These are phyloP conservation scores for Formica selysi DNA, from an alignment of 1,140 invertebrate genomes.

Conservation along the genomic window DNA sequence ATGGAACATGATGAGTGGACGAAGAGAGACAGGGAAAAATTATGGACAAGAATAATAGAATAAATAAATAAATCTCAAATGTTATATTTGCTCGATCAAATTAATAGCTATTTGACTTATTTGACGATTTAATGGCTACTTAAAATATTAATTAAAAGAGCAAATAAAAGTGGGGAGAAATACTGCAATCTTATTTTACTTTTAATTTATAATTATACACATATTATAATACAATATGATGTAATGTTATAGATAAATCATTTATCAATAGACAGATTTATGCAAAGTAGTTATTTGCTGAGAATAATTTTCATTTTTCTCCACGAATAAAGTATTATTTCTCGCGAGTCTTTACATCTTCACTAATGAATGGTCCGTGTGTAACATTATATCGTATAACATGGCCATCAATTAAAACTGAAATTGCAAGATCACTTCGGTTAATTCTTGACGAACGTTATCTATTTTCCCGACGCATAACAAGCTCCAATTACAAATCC, in stretches of 20 bases:
- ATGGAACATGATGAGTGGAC: constrained; percentile 20
- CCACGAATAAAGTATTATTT: background rate
- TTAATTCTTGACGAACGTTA: background rate
- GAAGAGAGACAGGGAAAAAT: background rate
- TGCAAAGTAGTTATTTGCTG: background rate
- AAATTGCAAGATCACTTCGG: background rate
- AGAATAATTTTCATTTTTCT: background rate
- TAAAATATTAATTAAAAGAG: constrained; percentile 25
- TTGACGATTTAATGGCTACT: background rate
- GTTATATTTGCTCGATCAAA: background rate
- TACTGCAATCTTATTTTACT: background rate
- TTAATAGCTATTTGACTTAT: background rate
- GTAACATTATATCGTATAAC: background rate
- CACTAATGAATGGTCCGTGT: background rate
- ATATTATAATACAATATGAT: background rate
- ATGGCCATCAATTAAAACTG: background rate
- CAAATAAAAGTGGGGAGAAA: background rate
- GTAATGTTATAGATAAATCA: too few relatives aligned
- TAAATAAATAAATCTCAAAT: constrained; percentile 48
- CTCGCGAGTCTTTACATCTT: background rate
- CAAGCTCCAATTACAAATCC: constrained; percentile 49
- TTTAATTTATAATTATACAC: background rate
- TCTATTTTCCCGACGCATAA: background rate
- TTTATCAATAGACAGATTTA: background rate
- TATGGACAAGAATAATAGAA: constrained; percentile 19